Evolutionary conservation across 1,140 invertebrate species (phyloP).

Genomic region (Bombus waltoni): DNA sequence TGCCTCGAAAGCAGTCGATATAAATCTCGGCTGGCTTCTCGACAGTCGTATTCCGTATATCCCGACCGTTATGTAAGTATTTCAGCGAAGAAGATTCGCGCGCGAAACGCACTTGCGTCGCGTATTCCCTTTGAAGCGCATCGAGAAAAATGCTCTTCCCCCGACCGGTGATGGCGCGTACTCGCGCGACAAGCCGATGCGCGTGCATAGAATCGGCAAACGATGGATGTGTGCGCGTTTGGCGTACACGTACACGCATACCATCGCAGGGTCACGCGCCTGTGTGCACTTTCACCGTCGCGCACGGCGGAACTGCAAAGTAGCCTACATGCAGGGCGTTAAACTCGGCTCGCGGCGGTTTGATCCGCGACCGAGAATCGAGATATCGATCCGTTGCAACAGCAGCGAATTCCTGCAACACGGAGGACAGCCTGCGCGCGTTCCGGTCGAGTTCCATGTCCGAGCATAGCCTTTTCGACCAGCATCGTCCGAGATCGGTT

Average conservation of each 20-base stretch:
- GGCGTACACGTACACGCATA: neutral
- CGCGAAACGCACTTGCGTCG: neutral
- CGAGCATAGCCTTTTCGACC: constrained; percentile 28
- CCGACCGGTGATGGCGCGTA: neutral
- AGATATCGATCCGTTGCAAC: constrained; percentile 69
- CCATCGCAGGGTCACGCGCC: constrained; percentile 31
- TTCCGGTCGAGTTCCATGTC: neutral
- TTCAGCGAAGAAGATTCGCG: constrained; percentile 14
- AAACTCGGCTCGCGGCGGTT: constrained; percentile 58
- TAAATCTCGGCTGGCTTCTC: constrained; percentile 8
- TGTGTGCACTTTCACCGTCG: constrained; percentile 71
- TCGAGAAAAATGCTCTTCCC: constrained; percentile 31
- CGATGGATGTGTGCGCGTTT: neutral
- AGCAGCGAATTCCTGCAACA: constrained; percentile 50
- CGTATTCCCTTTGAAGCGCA: constrained; percentile 19
- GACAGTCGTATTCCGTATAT: neutral
- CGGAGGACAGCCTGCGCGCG: constrained; percentile 7
- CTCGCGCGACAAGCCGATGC: constrained; percentile 26
- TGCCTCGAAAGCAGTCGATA: neutral
- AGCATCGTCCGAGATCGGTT: constrained; percentile 43
- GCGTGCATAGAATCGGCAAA: constrained; percentile 54
- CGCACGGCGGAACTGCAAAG: constrained; percentile 66
- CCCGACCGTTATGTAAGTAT: constrained; percentile 49
- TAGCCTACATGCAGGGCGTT: constrained; percentile 68
- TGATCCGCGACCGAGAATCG: constrained; percentile 62